Base-by-base conservation (phyloP, 2,888 invertebrate genomes). In the Caenorhabditis sinica region DNA sequence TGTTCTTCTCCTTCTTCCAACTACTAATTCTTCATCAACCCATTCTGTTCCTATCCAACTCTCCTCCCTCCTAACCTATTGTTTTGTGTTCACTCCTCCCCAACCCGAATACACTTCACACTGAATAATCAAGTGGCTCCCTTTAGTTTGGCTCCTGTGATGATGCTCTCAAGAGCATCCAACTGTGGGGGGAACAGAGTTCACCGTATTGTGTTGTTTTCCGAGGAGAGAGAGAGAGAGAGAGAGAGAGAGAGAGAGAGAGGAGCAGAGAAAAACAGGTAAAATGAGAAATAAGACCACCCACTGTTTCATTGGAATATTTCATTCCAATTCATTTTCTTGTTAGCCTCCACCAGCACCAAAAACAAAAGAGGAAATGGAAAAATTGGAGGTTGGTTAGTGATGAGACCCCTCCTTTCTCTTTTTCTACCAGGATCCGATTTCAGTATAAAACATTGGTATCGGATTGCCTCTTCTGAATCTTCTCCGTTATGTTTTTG, bases 381-480 rank as follows among this genome's bases (percentile, higher is more conserved):
- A 28, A 30, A 20, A 43, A 43, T 30, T 15, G 23, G 53, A n/a
- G 28, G 23, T 20, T 68, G 40, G 69, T 53, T 40, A 25, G 30
- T 53, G 68, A 69, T 66, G 36, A 73, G 58, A 53, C 49, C 56
- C 9, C 25, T 20, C 53, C 25, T 25, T 9, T 25, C 20, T 9
- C 45, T 45, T n/a, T n/a, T n/a, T 51, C 51, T 51, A 20, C 51
- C 15, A 25, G 75, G 65, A 49, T 77, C 76, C 49, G 30, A 69
- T 77, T 77, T 77, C 76, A 69, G 66, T 77, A 77, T 77, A 77
- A 77, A 77, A 77, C 76, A 77, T 77, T 77, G 76, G 76, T 77
- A 61, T 77, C 76, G 76, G 60, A 58, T 77, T 69, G 43, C 75
- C 23, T 11, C 68, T 20, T 20, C 30, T n/a, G 63, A 36, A 36